Evolutionary conservation across 2,888 invertebrate species (phyloP).

Genomic region (Orthosia gothica): DNA sequence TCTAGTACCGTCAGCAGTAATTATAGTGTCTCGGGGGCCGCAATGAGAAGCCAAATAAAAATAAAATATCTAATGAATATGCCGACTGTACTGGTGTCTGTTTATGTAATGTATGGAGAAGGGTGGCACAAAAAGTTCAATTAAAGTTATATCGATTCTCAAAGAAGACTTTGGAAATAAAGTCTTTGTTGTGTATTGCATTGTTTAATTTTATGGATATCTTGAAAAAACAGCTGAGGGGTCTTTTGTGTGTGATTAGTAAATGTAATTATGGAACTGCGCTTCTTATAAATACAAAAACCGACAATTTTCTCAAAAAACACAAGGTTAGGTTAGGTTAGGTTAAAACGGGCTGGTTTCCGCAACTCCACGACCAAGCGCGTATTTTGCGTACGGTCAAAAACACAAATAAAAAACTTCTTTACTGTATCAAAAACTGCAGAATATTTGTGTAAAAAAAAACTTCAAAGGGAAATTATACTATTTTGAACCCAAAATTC

Average conservation of each 20-base stretch:
- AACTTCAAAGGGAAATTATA: no score
- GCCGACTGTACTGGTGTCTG: slow-evolving; percentile 39
- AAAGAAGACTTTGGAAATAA: slow-evolving; percentile 61
- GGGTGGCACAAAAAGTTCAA: slow-evolving; percentile 61
- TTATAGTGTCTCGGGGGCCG: slow-evolving; percentile 93
- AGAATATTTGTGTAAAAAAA: no score
- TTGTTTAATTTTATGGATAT: slow-evolving; percentile 39
- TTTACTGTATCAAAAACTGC: no score
- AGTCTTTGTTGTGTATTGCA: slow-evolving; percentile 59
- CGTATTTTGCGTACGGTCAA: no score
- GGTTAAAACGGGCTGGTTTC: no score
- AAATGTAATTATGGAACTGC: no score
- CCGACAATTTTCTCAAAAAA: no score
- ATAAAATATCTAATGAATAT: slow-evolving; percentile 20
- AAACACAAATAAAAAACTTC: no score
- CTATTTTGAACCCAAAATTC: no score
- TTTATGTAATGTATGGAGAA: slow-evolving; percentile 55
- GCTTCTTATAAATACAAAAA: no score
- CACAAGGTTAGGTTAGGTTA: no score
- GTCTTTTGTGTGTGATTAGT: background rate
- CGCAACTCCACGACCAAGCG: no score
- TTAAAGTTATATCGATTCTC: slow-evolving; percentile 58
- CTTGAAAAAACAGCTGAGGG: background rate
- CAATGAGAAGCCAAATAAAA: slow-evolving; percentile 58
- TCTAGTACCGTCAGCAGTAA: slow-evolving; percentile 96